Conservation (phyloP, 2,797 vertebrate genomes). For the Lepus townsendii region DNA sequence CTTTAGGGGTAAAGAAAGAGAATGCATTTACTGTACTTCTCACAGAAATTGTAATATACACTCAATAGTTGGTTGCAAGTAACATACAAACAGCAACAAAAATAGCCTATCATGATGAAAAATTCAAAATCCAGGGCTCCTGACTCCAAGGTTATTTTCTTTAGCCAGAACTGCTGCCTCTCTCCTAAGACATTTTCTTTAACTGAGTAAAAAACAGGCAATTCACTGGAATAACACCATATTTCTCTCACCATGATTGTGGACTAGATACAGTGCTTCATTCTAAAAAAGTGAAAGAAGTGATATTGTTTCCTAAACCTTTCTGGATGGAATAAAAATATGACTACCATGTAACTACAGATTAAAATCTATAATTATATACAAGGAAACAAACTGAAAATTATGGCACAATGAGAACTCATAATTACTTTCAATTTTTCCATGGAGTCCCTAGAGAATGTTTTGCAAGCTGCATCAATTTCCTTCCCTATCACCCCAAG, state of each 20-base stretch:
- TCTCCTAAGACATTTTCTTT: not conserved
- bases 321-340: slow-evolving; percentile 37
- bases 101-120: slow-evolving; percentile 16
- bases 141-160: not conserved
- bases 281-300: slow-evolving; percentile 29
- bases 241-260: not conserved
- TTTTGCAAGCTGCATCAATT: slow-evolving; percentile 93
- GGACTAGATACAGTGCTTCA: not conserved
- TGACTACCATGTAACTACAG: not conserved
- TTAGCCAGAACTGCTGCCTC: not conserved
- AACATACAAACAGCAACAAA: not conserved
- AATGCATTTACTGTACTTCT: not conserved
- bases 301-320: slow-evolving; percentile 49
- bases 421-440: slow-evolving; percentile 95
- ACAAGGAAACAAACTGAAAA: slow-evolving; percentile 81
- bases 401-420: slow-evolving; percentile 84
- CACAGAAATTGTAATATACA: not conserved
- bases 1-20: not conserved
- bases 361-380: slow-evolving; percentile 60
- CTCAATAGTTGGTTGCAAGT: not conserved
- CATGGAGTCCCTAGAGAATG: slow-evolving; percentile 91
- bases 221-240: not conserved
- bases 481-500: slow-evolving; percentile 93
- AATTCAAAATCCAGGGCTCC: not conserved
- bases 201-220: not conserved